Evolutionary conservation across 2,797 vertebrate species (phyloP), one percentile per base, ranked within the genome.

Genomic region (Eleutherodactylus coqui): DNA sequence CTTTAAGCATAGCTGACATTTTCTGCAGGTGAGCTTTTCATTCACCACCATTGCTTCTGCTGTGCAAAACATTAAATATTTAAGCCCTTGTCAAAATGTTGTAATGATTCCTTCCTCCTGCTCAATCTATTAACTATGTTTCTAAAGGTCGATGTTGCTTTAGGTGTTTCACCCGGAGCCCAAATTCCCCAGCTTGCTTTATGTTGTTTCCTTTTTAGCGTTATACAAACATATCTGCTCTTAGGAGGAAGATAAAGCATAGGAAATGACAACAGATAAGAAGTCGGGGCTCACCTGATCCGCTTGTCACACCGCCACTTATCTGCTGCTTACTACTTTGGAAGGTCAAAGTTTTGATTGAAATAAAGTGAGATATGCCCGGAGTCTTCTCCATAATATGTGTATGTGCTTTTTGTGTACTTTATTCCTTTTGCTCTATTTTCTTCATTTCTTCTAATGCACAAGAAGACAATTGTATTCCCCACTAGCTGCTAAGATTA

Each of bases 71-170:
- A 73, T 89, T 89, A 89, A 92, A 90, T 88, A 90, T 89, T 88
- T 5, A 85, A 86, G 79, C 0, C 0, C 86, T 88, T 89, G 88
- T 91, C 92, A 91, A 90, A 91, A 89, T 0, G 58, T 82, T 86
- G 83, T 87, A 91, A 89, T 4, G 21, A 43, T 76, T 90, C 90
- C 80, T 90, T 88, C 73, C 88, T 72, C 89, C 86, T 62, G 87
- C 89, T 88, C 49, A 49, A 73, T 82, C 89, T 90, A 90, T 92
- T 90, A 91, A 83, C 89, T 90, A 88, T 11, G 0, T 88, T 91
- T 90, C 88, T 88, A 89, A 90, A 93, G 89, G 90, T 90, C 89
- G 88, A 85, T 82, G 77, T 75, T 62, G 17, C 87, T 89, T 88
- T 88, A 79, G 85, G 89, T 84, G 84, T 90, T 90, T 89, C 89